phyloP scores from a whole-genome alignment of 2,113 vertebrate genomes.

The Corythaeola cristata region DNA sequence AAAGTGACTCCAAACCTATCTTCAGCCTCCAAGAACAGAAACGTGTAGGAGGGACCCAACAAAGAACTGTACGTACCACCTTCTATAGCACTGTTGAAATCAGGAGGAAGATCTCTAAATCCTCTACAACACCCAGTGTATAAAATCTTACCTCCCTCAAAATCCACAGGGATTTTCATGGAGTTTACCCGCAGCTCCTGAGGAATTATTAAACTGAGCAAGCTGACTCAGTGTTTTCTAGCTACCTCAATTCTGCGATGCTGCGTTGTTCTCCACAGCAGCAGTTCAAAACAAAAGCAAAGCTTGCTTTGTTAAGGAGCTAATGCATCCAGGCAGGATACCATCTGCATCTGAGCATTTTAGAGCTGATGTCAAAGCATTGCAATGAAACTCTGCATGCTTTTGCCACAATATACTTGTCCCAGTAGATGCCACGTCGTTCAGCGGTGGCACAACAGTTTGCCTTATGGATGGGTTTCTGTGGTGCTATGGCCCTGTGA shows the following conservation, averaged over 20 bases:
- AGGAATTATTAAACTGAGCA: background rate
- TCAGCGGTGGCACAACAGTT: background rate
- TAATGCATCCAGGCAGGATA: background rate
- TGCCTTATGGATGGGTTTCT: background rate
- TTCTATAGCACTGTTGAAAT: background rate
- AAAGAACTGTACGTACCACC: background rate
- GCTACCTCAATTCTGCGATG: background rate
- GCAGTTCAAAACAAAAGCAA: background rate
- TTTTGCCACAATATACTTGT: background rate
- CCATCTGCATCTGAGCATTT: background rate
- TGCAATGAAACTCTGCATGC: background rate
- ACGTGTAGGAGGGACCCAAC: background rate
- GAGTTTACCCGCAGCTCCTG: background rate
- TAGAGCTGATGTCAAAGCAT: background rate
- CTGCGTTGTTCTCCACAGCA: background rate
- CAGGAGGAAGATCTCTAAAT: constrained; percentile 2
- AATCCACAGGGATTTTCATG: background rate
- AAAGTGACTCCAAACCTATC: background rate
- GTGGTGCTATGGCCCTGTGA: background rate
- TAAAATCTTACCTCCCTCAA: background rate
- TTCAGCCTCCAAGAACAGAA: background rate
- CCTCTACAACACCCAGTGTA: background rate
- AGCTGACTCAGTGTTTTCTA: background rate
- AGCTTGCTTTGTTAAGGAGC: background rate
- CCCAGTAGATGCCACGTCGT: background rate